Evolutionary conservation across 2,888 invertebrate genomes (phyloP).

Genomic region (Drosophila mimetica): DNA sequence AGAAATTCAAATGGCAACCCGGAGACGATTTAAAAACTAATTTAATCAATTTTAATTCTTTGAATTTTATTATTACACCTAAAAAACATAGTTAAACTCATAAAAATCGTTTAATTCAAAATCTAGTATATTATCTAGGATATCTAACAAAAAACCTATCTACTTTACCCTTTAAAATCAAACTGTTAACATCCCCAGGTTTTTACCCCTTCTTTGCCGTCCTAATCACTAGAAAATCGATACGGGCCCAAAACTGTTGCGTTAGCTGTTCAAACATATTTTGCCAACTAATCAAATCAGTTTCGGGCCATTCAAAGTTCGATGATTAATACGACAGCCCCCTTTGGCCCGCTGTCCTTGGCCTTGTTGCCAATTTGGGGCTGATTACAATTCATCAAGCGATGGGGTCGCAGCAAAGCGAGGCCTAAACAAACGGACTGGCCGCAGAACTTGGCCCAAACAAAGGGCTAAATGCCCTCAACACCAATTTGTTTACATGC

Average conservation of each 20-base stretch:
- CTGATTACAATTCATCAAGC: conserved; percentile 76
- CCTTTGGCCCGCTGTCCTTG: conserved; percentile 12
- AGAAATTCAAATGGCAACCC: not conserved
- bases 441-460: conserved; percentile 53
- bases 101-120: too few species aligned
- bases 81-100: too few species aligned
- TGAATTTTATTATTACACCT: not conserved
- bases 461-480: conserved; percentile 67
- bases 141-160: too few species aligned
- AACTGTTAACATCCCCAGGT: too few species aligned
- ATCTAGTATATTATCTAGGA: too few species aligned
- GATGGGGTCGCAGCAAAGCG: conserved; percentile 36
- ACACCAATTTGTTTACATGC: conserved; percentile 75
- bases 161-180: too few species aligned
- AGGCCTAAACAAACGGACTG: conserved; percentile 59
- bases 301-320: conserved; percentile 35
- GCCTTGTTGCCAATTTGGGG: conserved; percentile 56
- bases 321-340: conserved; percentile 62
- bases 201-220: not conserved
- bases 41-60: not conserved
- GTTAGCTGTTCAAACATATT: conserved; percentile 25
- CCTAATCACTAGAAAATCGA: conserved; percentile 8
- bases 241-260: conserved; percentile 33
- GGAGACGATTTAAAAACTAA: not conserved
- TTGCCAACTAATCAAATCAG: conserved; percentile 39